Conservation (phyloP, 2,113 vertebrate genomes). For the Dissostichus mawsoni region DNA sequence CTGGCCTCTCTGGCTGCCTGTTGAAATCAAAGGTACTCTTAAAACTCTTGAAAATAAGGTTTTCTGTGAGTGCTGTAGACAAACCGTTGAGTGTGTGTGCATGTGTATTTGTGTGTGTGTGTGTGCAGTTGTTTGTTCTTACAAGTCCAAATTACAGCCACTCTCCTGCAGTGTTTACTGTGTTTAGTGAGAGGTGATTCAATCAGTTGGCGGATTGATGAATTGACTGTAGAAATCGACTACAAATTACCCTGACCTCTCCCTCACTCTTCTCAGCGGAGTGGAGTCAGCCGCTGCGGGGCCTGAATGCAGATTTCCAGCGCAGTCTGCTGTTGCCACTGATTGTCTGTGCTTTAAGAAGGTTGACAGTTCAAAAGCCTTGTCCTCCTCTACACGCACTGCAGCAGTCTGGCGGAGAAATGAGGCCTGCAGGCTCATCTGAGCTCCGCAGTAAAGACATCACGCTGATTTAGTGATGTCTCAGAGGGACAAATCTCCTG, state of each 20-base stretch:
- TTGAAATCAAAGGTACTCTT: slow-evolving; percentile 20
- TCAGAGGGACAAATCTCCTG: slow-evolving; percentile 59
- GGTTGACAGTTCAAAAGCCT: slow-evolving; percentile 64
- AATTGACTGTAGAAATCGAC: slow-evolving; percentile 61
- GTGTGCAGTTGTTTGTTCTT: slow-evolving; percentile 39
- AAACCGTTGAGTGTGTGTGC: neutral
- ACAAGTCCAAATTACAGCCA: slow-evolving; percentile 45
- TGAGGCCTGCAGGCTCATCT: slow-evolving; percentile 48
- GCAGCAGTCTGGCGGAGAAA: slow-evolving; percentile 47
- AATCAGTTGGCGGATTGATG: slow-evolving; percentile 62
- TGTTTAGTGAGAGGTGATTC: slow-evolving; percentile 54
- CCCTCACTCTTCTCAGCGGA: slow-evolving; percentile 46
- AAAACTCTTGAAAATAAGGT: slow-evolving; percentile 10
- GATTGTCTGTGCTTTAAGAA: slow-evolving; percentile 28
- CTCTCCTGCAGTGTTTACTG: slow-evolving; percentile 40
- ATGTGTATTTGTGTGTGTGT: neutral
- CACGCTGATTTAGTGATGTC: slow-evolving; percentile 65
- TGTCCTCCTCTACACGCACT: slow-evolving; percentile 27
- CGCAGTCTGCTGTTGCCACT: slow-evolving; percentile 8
- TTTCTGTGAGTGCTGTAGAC: neutral
- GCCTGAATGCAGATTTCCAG: slow-evolving; percentile 68
- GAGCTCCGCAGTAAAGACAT: slow-evolving; percentile 62
- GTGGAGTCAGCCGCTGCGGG: slow-evolving; percentile 12
- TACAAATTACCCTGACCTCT: slow-evolving; percentile 69
- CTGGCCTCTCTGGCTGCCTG: slow-evolving; percentile 35